Evolutionary conservation across 1,140 invertebrate genomes (phyloP).

Genomic region (Philotrypesis tridentata): DNA sequence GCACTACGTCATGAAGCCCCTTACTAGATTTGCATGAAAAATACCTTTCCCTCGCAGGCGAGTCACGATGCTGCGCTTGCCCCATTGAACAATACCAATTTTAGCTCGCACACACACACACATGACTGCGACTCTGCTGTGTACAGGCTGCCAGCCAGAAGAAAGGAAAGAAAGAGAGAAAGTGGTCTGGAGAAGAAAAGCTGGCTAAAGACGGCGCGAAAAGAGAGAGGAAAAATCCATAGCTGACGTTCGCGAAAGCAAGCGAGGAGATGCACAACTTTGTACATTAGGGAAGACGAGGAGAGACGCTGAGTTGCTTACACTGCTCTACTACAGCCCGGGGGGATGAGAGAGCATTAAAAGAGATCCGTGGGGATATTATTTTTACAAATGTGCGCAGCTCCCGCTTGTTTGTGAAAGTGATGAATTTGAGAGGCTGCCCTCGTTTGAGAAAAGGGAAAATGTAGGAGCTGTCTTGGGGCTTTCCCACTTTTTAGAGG

Average conservation of each 20-base stretch:
- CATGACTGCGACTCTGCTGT: too few relatives aligned
- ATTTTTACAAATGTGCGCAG: not conserved
- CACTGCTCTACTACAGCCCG: not conserved
- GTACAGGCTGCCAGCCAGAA: too few relatives aligned
- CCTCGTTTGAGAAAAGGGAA: too few relatives aligned
- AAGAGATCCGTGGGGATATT: not conserved
- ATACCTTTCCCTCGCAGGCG: not conserved
- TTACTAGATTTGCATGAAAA: not conserved
- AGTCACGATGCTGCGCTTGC: not conserved
- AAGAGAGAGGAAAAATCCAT: not conserved
- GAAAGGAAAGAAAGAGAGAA: not conserved
- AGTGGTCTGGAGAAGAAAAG: too few relatives aligned
- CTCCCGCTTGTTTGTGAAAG: not conserved
- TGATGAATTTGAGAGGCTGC: not conserved
- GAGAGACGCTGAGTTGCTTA: not conserved
- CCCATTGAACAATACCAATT: not conserved
- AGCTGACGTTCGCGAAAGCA: not conserved
- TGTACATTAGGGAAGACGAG: not conserved
- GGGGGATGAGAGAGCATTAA: not conserved
- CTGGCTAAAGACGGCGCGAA: not conserved
- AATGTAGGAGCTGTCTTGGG: not conserved
- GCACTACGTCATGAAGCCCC: not conserved
- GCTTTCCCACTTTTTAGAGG: not conserved
- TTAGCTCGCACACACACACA: not conserved
- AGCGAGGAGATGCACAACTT: not conserved